Evolutionary conservation across 1,140 invertebrate genomes (phyloP), one percentile per base, ranked within the genome.

Genomic region (Drosophila micromelanica): DNA sequence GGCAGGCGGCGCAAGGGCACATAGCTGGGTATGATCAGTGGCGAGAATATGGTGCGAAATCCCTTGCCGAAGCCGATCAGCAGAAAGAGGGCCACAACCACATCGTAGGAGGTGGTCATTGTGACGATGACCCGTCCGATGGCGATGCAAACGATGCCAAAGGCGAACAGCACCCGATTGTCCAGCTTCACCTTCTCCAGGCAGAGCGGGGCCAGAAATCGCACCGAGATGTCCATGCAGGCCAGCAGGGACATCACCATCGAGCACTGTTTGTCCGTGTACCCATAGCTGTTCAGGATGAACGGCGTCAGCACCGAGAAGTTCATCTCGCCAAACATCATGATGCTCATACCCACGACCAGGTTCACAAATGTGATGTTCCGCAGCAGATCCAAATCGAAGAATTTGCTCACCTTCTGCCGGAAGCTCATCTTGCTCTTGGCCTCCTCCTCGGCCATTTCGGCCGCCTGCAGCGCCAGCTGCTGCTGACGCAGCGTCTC

Each of bases 291-390:
- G 7, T 92, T 92, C 7, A 96, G 85, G 30, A 96, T 95, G 65
- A 96, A 95, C 1, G 95, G 95, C 0, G 94, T 95, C 27, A 96
- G 89, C 7, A 95, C 91, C 0, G 95, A 94, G 90, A 96, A 96
- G 80, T 95, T 96, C 38, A 95, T 91, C 90, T 96, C 95, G 32
- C 94, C 94, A 60, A 95, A 95, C 81, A 94, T 93, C 27, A 95
- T 95, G 23, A 96, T 91, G 23, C 94, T 95, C 79, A 96, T 94
- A 30, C 95, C 95, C 27, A 95, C 73, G 91, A 95, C 94, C 32
- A 96, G 92, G 80, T 95, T 95, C 5, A 95, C 93, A 64, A 95
- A 96, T 9, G 94, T 93, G 5, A 93, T 93, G 85, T 96, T 95
- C 72, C 93, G 93, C 35, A 96, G 76, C 13, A 96, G 90, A 79